Evolutionary conservation across 2,888 invertebrate genomes (phyloP), one percentile per base, ranked within the genome.

Genomic region (Stenotaenia linearis): DNA sequence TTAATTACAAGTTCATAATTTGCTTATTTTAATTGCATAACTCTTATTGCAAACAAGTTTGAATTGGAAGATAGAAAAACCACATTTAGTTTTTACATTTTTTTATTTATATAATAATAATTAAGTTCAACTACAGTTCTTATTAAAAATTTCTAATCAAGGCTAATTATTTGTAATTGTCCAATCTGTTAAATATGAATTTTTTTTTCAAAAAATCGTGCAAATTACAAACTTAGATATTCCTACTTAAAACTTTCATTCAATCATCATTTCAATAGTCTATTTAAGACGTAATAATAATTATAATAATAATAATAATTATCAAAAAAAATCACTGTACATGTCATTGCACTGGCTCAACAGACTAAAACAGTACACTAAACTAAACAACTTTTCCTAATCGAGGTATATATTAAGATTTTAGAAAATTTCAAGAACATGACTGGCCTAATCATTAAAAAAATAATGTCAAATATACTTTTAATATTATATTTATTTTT

Each of bases 281-380:
- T 69, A 69, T 15, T 69, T 25, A 69, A 69, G 50, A 50, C 50
- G 18, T 18, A 15, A 18, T 18, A 18, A 50, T 50, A 50, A 50
- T 4, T 18, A 50, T 32, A 18, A 4, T n/a, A 50, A 32, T 32
- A 32, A 32, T 32, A 32, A 32, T 32, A 32, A 32, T 32, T 32
- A 45, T 45, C 2, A 69, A 69, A 23, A 25, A 69, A 69, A 69
- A 69, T 69, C 69, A 69, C 69, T 69, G 25, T 69, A 69, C 69
- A 69, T 69, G 69, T 69, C 69, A 69, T 69, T 69, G 69, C 69
- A 69, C 69, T 69, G 69, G 28, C 69, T 69, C 69, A 69, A 69
- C 69, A 69, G 69, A 69, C 69, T 69, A 69, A 69, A 45, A 69
- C 23, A 69, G 28, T 69, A 69, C 69, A 69, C 69, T 69, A 69